Evolutionary conservation across 2,113 vertebrate species (phyloP).

Genomic region (Pterocles gutturalis): DNA sequence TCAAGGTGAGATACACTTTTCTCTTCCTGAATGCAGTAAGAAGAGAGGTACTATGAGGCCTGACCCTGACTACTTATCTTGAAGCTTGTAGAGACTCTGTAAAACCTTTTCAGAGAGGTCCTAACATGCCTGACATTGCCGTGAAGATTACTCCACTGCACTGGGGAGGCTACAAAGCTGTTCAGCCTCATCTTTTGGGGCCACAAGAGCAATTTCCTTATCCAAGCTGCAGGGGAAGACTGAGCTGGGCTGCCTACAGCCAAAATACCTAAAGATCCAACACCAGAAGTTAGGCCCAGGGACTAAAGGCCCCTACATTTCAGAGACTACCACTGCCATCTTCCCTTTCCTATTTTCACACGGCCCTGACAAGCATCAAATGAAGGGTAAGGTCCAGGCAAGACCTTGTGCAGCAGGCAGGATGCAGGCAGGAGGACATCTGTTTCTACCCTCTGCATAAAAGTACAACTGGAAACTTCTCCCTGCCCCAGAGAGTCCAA

Average conservation of each 20-base stretch:
- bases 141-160: neutral
- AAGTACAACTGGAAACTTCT: neutral
- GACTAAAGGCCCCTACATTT: neutral
- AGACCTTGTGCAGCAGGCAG: neutral
- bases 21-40: neutral
- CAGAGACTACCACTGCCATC: neutral
- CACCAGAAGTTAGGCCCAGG: neutral
- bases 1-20: neutral
- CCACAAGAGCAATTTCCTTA: neutral
- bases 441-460: neutral
- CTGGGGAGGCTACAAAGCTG: neutral
- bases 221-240: neutral
- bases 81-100: neutral
- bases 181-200: rapidly evolving
- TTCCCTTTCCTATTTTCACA: neutral
- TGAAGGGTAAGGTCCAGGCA: neutral
- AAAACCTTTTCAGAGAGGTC: neutral
- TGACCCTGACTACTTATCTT: neutral
- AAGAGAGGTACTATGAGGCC: neutral
- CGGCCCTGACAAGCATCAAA: neutral
- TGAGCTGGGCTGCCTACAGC: neutral
- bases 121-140: neutral
- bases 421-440: neutral
- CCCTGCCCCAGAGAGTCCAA: neutral
- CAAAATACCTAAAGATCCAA: neutral